phyloP scores from a whole-genome alignment of 2,888 invertebrate species.

The Byasa hedistus region DNA sequence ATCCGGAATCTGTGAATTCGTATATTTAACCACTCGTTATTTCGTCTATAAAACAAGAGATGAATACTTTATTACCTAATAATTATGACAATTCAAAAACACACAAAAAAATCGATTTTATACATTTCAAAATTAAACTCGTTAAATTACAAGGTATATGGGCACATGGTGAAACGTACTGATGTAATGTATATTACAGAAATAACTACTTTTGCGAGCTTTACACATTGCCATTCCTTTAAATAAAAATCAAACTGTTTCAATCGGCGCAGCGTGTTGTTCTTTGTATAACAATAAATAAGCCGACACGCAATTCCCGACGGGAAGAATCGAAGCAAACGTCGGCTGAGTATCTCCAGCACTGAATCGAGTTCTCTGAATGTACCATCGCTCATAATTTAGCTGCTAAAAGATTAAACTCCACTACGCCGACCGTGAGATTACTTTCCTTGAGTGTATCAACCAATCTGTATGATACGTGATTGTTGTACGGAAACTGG shows the following conservation, averaged over 20 bases:
- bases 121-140: neutral
- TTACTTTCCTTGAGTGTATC: constrained; percentile 28
- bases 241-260: constrained; percentile 29
- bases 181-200: constrained; percentile 29
- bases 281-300: constrained; percentile 31
- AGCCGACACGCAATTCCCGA: constrained; percentile 27
- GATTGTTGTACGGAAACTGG: constrained; percentile 23
- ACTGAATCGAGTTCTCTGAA: constrained; percentile 18
- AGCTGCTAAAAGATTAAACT: constrained; percentile 29
- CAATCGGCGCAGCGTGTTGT: constrained; percentile 25
- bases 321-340: constrained; percentile 43
- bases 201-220: constrained; percentile 28
- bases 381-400: constrained; percentile 29
- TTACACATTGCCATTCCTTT: constrained; percentile 29
- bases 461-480: constrained; percentile 26
- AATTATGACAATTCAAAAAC: too few relatives aligned
- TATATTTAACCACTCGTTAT: too few relatives aligned
- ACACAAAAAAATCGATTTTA: neutral
- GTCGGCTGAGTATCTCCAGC: constrained; percentile 33
- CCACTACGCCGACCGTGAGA: constrained; percentile 5
- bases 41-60: too few relatives aligned
- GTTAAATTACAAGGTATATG: neutral
- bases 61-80: too few relatives aligned
- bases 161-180: constrained; percentile 5
- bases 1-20: too few relatives aligned